Evolutionary conservation across 92 coral and sea anemone species (phyloP).

Genomic region (Galaxea fascicularis): DNA sequence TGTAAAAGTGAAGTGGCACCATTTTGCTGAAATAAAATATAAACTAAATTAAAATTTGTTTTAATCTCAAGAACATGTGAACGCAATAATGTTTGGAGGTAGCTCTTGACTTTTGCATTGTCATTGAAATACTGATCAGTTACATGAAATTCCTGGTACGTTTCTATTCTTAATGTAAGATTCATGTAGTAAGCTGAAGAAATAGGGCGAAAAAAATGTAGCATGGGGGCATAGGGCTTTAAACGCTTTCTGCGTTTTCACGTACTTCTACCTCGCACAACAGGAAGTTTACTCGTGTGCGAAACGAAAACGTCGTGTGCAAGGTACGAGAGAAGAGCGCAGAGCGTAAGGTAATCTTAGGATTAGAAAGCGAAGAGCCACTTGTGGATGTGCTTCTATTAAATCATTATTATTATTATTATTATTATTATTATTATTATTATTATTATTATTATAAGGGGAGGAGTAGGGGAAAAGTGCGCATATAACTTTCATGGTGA

Average conservation of each 20-base stretch:
- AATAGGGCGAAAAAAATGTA: not conserved
- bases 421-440: too few species aligned
- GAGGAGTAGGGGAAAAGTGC: conserved; percentile 5
- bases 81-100: not conserved
- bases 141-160: not conserved
- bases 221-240: not conserved
- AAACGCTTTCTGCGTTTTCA: not conserved
- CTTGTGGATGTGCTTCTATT: too few species aligned
- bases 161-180: not conserved
- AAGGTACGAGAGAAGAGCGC: not conserved
- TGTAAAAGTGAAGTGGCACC: conserved; percentile 52
- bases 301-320: not conserved
- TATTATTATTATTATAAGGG: too few species aligned
- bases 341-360: too few species aligned
- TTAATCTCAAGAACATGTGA: conserved; percentile 12
- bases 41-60: conserved; percentile 6
- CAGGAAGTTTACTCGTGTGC: not conserved
- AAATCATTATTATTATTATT: too few species aligned
- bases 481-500: not conserved
- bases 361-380: too few species aligned
- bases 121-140: not conserved
- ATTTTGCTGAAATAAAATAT: conserved; percentile 46
- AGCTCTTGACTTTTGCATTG: conserved; percentile 14
- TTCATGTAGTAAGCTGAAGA: not conserved
- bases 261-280: not conserved